Evolutionary conservation across 1,140 invertebrate genomes (phyloP), one percentile per base, ranked within the genome.

Genomic region (Mactra quadrangularis): DNA sequence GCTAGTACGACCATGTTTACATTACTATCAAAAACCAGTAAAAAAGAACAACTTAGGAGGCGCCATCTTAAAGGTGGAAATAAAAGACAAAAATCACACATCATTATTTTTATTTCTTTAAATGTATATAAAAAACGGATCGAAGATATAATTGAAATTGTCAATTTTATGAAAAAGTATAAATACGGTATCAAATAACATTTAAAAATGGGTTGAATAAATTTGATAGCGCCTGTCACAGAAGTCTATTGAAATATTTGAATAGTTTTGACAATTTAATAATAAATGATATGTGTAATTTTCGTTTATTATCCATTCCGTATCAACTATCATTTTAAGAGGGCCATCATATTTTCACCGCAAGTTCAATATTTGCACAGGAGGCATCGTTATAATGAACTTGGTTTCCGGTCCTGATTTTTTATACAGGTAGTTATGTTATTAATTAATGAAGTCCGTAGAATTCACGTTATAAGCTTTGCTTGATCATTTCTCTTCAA

Each of bases 261-360:
- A 76, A 62, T 50, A 60, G 62, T 76, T 76, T 76, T 62, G 55
- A 76, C 74, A 76, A 76, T 76, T 76, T 76, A 64, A 76, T 76
- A 62, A 57, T n/a, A 53, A 62, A 22, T 52, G 74, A 76, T 62
- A 53, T 22, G 25, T 76, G 45, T 76, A 62, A 76, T 76, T 76
- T 60, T 33, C 9, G 15, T 15, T n/a, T 17, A n/a, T 33, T 62
- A 33, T 60, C 41, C 59, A 47, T 53, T 50, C 29, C 59, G 55
- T 68, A 62, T 76, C 74, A 11, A n/a, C 15, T 76, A 60, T 33
- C 74, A 47, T 60, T 50, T 27, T 62, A 76, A 76, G 57, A 45
- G 22, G 35, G 29, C 55, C 55, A n/a, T 50, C 38, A 31, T 9
- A 31, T 64, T 35, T 64, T 33, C 60, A 64, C 29, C 29, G 7